These are phyloP conservation scores for Zaprionus obscuricornis DNA, from an alignment of 2,888 invertebrate species.

Conservation along the genomic window DNA sequence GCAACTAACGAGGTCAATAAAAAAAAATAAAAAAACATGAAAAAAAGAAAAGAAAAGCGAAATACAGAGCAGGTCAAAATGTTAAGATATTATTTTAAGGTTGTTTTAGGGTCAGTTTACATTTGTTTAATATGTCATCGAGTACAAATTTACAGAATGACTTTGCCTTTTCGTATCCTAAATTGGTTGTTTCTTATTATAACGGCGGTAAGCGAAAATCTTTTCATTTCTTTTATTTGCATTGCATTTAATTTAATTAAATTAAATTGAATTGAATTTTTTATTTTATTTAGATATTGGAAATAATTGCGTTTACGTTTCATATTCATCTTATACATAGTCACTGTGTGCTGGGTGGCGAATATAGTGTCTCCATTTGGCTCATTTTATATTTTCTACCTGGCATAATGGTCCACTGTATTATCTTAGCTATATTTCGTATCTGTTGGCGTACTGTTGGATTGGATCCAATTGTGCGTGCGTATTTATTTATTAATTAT, in stretches of 20 bases:
- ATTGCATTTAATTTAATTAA: no score
- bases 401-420: constrained; percentile 30
- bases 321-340: constrained; percentile 28
- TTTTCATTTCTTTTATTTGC: not conserved
- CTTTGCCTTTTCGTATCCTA: constrained; percentile 38
- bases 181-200: constrained; percentile 48
- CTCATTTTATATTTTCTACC: constrained; percentile 43
- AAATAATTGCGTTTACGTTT: constrained; percentile 38
- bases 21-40: constrained; percentile 19
- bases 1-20: constrained; percentile 54
- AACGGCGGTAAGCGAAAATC: constrained; percentile 53
- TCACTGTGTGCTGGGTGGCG: constrained; percentile 50
- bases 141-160: constrained; percentile 48
- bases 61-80: not conserved
- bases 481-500: no score
- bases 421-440: constrained; percentile 36
- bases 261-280: no score
- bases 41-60: constrained; percentile 7
- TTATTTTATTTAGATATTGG: constrained; percentile 36
- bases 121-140: constrained; percentile 56
- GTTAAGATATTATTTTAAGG: constrained; percentile 24
- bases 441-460: constrained; percentile 48
- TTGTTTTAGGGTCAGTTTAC: constrained; percentile 11
- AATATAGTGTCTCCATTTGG: constrained; percentile 48
- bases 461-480: constrained; percentile 66